Evolutionary conservation across 2,888 invertebrate species (phyloP).

Genomic region (Heteromurus nitidus): DNA sequence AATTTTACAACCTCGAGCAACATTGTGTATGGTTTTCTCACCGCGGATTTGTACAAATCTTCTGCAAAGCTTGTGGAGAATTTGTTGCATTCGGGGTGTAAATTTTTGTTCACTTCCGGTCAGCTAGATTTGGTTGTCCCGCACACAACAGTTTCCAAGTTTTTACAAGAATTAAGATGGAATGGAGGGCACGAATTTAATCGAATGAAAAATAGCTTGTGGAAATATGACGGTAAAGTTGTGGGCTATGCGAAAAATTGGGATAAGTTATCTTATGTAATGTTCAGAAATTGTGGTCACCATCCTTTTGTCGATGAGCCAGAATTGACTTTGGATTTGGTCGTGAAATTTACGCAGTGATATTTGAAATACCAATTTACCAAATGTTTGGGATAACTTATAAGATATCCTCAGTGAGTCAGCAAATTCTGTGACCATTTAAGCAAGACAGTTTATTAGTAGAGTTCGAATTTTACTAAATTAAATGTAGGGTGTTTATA

Average conservation of each 20-base stretch:
- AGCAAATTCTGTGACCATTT: no score
- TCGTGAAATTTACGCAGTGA: conserved; percentile 80
- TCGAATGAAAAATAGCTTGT: conserved; percentile 81
- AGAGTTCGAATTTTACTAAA: no score
- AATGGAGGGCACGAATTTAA: conserved; percentile 82
- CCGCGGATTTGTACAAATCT: conserved; percentile 87
- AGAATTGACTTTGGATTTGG: conserved; percentile 84
- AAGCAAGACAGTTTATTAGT: no score
- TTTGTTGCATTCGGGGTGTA: conserved; percentile 79
- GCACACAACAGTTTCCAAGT: conserved; percentile 88
- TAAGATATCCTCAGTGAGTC: no score
- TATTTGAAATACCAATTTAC: background rate
- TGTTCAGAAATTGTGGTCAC: conserved; percentile 87
- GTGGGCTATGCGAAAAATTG: conserved; percentile 86
- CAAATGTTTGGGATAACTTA: background rate
- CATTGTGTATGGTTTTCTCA: conserved; percentile 83
- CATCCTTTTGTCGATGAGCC: conserved; percentile 89
- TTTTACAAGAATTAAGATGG: conserved; percentile 84
- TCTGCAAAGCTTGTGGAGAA: conserved; percentile 84
- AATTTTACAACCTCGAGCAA: conserved; percentile 68
- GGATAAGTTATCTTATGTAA: conserved; percentile 83
- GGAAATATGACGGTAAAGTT: conserved; percentile 82
- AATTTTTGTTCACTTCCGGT: conserved; percentile 89
- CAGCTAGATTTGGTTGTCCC: conserved; percentile 94
- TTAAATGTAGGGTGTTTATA: no score